Percentiles rank a stretch among this genome's conserved stretches.
These are phyloP conservation scores for Lytechinus variegatus DNA, from an alignment of 35 echinoderm and acorn worm genomes.

Conservation along the genomic window DNA sequence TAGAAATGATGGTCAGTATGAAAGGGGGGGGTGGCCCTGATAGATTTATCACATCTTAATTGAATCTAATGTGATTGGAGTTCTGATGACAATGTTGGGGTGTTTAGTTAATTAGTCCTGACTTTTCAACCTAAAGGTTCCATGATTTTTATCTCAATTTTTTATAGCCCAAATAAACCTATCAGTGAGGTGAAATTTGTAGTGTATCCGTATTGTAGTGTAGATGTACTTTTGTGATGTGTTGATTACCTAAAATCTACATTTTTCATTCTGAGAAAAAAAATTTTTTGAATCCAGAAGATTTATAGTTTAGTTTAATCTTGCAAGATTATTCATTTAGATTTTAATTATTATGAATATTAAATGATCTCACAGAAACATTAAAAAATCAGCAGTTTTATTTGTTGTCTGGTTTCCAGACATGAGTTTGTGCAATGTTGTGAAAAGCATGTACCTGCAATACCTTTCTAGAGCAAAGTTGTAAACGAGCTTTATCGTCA, in stretches of 20 bases:
- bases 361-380: neutral
- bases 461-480: neutral
- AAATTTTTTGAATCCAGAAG: no score
- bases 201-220: no score
- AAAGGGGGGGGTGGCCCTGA: neutral
- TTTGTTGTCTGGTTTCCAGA: neutral
- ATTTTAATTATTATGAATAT: no score
- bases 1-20: neutral
- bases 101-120: neutral
- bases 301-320: no score
- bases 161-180: no score
- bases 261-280: no score
- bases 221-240: no score
- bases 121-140: neutral
- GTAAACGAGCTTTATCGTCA: neutral
- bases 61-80: neutral
- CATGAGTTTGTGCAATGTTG: neutral
- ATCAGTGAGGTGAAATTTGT: no score
- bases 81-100: neutral
- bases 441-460: neutral
- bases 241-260: no score
- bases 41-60: neutral
- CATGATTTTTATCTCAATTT: neutral
- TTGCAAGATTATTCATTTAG: no score
- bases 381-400: neutral